phyloP scores from a whole-genome alignment of 2,113 vertebrate species.

The Hemiprocne comata region DNA sequence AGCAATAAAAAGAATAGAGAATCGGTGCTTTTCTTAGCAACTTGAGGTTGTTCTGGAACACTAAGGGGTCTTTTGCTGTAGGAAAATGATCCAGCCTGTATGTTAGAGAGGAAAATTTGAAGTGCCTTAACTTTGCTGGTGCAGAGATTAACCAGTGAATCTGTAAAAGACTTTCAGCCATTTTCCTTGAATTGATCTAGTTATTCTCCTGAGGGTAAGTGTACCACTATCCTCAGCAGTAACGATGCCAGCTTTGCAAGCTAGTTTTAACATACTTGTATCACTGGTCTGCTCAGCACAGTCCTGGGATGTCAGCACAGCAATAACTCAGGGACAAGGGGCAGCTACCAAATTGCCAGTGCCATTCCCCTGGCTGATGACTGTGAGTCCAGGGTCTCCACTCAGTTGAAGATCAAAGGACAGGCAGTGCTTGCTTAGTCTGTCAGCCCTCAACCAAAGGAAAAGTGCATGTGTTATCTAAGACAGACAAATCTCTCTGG shows the following conservation, averaged over 20 bases:
- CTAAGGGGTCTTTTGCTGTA: background rate
- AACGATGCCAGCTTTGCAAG: background rate
- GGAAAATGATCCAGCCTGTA: background rate
- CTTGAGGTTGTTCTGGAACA: background rate
- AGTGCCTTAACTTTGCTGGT: background rate
- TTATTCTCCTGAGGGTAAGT: background rate
- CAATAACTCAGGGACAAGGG: background rate
- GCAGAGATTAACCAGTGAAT: background rate
- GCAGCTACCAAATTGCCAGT: background rate
- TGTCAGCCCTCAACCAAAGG: background rate
- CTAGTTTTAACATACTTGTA: background rate
- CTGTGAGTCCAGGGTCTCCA: background rate
- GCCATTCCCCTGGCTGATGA: background rate
- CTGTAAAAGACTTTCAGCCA: background rate
- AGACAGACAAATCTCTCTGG: background rate
- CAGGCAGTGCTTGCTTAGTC: background rate
- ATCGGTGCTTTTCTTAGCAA: background rate
- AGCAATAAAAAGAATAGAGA: background rate
- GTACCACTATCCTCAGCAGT: background rate
- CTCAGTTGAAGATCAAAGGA: background rate
- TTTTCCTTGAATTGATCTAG: background rate
- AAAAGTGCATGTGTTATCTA: background rate
- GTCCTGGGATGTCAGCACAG: background rate
- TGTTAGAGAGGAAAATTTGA: background rate
- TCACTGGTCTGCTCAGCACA: rapidly evolving